phyloP scores from a whole-genome alignment of 2,888 invertebrate genomes.

The Melinopterus prodromus region DNA sequence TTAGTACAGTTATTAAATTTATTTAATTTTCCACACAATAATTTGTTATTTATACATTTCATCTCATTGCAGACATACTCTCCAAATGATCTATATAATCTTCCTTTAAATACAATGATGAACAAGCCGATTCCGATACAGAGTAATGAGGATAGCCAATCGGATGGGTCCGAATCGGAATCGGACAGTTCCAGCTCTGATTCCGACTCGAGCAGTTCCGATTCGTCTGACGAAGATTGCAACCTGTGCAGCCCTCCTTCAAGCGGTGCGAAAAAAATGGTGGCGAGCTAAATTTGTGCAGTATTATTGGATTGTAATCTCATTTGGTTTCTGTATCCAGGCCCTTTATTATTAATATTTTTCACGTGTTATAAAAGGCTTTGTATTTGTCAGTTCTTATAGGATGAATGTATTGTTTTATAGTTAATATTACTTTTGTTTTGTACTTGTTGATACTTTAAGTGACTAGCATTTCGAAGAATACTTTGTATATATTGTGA shows the following conservation, averaged over 20 bases:
- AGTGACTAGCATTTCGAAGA: not conserved
- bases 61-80: slow-evolving; percentile 67
- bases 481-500: slow-evolving; percentile 20
- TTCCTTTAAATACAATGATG: slow-evolving; percentile 91
- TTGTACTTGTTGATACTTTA: slow-evolving; percentile 11
- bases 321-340: not conserved
- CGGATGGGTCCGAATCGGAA: slow-evolving; percentile 63
- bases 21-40: not conserved
- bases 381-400: slow-evolving; percentile 22
- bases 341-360: slow-evolving; percentile 9
- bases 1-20: no score
- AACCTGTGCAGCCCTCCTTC: slow-evolving; percentile 31
- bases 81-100: slow-evolving; percentile 85
- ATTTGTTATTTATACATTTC: slow-evolving; percentile 8
- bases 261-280: slow-evolving; percentile 31
- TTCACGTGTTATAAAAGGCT: not conserved
- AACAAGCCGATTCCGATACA: slow-evolving; percentile 68
- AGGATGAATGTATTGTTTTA: not conserved
- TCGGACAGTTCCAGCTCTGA: slow-evolving; percentile 63
- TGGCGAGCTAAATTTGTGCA: slow-evolving; percentile 31
- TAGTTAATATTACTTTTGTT: slow-evolving; percentile 4
- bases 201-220: slow-evolving; percentile 55
- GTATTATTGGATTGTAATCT: not conserved
- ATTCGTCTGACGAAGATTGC: slow-evolving; percentile 44
- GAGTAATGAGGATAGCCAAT: slow-evolving; percentile 61